These are phyloP conservation scores for Pluvianellus socialis DNA, from an alignment of 2,113 vertebrate species.

Conservation along the genomic window DNA sequence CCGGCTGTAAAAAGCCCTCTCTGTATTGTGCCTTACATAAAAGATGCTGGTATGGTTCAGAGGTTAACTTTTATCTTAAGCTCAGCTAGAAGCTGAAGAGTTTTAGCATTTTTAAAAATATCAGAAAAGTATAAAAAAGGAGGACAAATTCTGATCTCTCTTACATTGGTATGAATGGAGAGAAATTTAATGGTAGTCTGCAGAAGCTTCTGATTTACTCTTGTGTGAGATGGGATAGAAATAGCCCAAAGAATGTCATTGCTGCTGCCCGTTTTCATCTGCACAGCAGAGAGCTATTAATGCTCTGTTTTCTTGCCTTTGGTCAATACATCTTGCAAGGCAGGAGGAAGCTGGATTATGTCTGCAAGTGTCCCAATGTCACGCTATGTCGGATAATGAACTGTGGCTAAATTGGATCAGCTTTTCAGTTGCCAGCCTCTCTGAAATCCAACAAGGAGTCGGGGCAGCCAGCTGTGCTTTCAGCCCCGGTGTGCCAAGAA, in stretches of 20 bases:
- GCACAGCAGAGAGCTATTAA: conserved; percentile 34
- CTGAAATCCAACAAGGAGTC: conserved; percentile 33
- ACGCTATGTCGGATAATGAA: conserved; percentile 41
- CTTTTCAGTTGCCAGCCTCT: conserved; percentile 23
- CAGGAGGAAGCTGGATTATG: conserved; percentile 59
- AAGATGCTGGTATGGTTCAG: conserved; percentile 14
- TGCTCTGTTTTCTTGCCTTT: conserved; percentile 16
- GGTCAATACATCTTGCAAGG: conserved; percentile 19
- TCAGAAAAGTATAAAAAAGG: background rate
- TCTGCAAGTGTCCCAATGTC: background rate
- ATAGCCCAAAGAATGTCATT: conserved; percentile 42
- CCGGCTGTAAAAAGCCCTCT: background rate
- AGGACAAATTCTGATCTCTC: background rate
- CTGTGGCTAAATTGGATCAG: conserved; percentile 50
- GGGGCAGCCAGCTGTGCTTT: conserved; percentile 49
- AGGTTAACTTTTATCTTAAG: conserved; percentile 48
- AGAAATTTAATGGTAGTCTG: conserved; percentile 35
- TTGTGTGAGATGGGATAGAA: conserved; percentile 26
- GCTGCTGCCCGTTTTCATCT: conserved; percentile 13
- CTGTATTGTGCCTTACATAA: conserved; percentile 29
- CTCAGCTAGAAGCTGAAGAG: conserved; percentile 26
- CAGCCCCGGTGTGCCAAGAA: background rate
- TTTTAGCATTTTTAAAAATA: conserved; percentile 6
- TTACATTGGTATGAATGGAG: background rate
- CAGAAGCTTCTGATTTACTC: conserved; percentile 39